Conservation (phyloP, 2,113 vertebrate genomes). For the Montifringilla adamsi region DNA sequence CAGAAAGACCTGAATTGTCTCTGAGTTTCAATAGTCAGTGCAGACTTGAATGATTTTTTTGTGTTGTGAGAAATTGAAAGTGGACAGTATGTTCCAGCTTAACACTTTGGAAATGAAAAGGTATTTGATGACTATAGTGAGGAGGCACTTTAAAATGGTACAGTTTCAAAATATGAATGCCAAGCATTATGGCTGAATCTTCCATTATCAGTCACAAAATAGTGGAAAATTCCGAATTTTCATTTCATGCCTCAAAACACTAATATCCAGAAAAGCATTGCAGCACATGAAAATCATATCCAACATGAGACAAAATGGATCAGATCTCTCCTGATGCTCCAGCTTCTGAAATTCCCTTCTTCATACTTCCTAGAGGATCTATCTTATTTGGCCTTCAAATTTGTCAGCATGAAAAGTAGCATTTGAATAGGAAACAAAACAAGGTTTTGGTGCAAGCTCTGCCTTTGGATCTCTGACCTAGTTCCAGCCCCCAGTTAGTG, state of each 20-base stretch:
- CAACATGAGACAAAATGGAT: background rate
- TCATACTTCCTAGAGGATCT: background rate
- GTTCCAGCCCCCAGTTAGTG: background rate
- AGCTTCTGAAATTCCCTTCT: background rate
- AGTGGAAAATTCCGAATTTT: background rate
- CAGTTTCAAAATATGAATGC: background rate
- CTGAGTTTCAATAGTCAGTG: background rate
- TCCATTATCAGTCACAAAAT: background rate
- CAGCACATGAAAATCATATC: background rate
- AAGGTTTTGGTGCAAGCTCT: background rate
- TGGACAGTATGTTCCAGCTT: background rate
- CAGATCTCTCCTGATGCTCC: background rate
- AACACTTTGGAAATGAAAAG: background rate
- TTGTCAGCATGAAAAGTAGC: background rate
- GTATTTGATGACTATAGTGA: background rate
- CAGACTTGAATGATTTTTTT: background rate
- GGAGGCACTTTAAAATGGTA: background rate
- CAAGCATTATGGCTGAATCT: background rate
- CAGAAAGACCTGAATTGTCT: background rate
- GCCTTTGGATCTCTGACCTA: background rate
- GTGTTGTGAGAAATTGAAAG: background rate
- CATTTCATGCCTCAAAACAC: background rate
- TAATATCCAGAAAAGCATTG: background rate
- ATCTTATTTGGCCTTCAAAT: background rate
- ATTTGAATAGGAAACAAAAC: background rate